phyloP scores from a whole-genome alignment of 2,797 vertebrate species.

The Pangasius djambal region DNA sequence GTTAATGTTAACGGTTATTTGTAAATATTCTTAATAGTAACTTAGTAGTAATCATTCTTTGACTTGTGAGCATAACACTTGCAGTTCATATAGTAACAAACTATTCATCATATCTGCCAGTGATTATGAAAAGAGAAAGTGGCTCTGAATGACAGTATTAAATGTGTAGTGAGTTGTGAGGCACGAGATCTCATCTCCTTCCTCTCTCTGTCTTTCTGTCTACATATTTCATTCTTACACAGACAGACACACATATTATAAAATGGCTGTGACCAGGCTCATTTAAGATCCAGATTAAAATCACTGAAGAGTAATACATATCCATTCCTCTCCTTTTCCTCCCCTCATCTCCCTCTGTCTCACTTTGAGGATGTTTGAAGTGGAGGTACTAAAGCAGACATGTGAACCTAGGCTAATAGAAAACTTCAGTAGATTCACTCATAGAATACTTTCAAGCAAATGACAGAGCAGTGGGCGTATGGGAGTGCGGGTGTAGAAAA shows the following conservation, averaged over 20 bases:
- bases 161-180: constrained; percentile 11
- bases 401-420: constrained; percentile 65
- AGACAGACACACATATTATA: constrained; percentile 19
- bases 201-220: background rate
- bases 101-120: background rate
- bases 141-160: background rate
- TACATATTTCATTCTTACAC: constrained; percentile 3
- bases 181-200: constrained; percentile 2
- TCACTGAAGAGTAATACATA: constrained; percentile 64
- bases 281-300: constrained; percentile 73
- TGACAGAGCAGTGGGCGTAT: constrained; percentile 19
- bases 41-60: background rate
- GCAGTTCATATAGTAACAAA: background rate
- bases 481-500: constrained; percentile 26
- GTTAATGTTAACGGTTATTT: background rate
- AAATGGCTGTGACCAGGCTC: constrained; percentile 60
- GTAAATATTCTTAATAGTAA: background rate
- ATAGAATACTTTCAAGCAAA: constrained; percentile 57
- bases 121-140: background rate
- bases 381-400: constrained; percentile 42
- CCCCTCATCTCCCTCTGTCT: constrained; percentile 54
- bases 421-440: constrained; percentile 66
- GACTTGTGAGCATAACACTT: background rate
- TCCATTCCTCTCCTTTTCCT: constrained; percentile 47
- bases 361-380: constrained; percentile 46